Base-by-base conservation (phyloP, 2,888 invertebrate species). In the Microctonus aethiopoides region DNA sequence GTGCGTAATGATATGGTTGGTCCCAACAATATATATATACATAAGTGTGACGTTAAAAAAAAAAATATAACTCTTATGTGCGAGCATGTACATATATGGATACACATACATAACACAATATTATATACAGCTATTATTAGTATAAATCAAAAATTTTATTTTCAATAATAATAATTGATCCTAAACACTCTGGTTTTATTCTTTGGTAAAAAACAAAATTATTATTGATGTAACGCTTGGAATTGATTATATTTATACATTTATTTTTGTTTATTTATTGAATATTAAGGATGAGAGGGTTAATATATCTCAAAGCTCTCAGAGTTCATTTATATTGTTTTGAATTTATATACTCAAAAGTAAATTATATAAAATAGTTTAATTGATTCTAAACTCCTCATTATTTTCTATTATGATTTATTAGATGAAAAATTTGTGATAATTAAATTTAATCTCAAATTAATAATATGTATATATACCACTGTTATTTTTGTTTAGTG, bases 1-100 rank as follows among this genome's bases (percentile, higher is more conserved):
- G 74, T 72, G 73, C 72, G 67, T 79, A 78, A 80, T 77, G 75
- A 81, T 78, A 79, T 72, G 76, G 72, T 77, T 75, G 66, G 72
- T 72, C 63, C 52, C 54, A 41, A 34, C 41, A 41, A 36, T 61
- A 63, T 70, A 66, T 67, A 62, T 54, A 67, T 54, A 54, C 41
- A 57, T 56, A 60, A 39, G 46, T 68, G 63, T 60, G 34, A 10
- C 60, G 57, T 67, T 34, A 60, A 51, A 62, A 52, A 59, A 54
- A 36, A 56, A 46, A 46, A 61, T 34, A 26, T 34, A 64, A 63
- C 63, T 39, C 67, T 67, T 61, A 65, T 57, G 65, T 41, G 65
- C 54, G 32, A 39, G 16, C 54, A 66, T 46, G 1, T 46, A 46
- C 16, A n/a, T 46, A 46, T 16, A 46, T 46, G 39, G 39, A 13